Base-by-base conservation (phyloP, 2,888 invertebrate genomes). In the Brachyptera putata region DNA sequence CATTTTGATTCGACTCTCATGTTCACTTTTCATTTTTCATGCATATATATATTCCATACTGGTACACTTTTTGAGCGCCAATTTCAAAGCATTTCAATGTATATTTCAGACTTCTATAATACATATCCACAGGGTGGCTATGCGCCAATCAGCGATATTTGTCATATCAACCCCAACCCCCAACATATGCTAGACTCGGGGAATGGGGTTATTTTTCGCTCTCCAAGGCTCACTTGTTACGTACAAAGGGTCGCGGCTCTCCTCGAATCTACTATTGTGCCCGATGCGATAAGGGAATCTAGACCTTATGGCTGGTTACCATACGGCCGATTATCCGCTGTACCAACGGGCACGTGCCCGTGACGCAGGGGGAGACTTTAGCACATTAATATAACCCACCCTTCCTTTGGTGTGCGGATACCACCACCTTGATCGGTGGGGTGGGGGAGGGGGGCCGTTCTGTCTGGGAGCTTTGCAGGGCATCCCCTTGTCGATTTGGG, bases 221-320 rank as follows among this genome's bases (percentile, higher is more conserved):
- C n/a, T 30, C 5, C 34, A 56, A 41, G 61, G 58, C 58, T 61
- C 62, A 62, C 62, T 62, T 62, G 62, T 56, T 48, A 50, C 56
- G 21, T 26, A 62, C 62, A 62, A 62, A 61, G 39, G 56, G 25
- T 43, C 43, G 41, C 56, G 14, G 36, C 43, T 39, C 56, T 24
- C 57, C 37, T 24, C 43, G 30, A n/a, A n/a, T n/a, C n/a, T n/a
- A 11, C 30, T 30, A 30, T 30, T 30, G 30, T 30, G 7, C 5
- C 5, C 30, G 30, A n/a, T n/a, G 30, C 7, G 30, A 30, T 30
- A 11, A 11, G 5, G 30, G 30, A 30, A 30, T 30, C 30, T 30
- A 5, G 30, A 5, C 30, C 30, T 30, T 30, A 30, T 30, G 30
- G 5, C 30, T 5, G 30, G 30, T 5, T 30, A 11, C 30, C 30